Evolutionary conservation across 2,888 invertebrate species (phyloP).

Genomic region (Chrysotoxum bicinctum): DNA sequence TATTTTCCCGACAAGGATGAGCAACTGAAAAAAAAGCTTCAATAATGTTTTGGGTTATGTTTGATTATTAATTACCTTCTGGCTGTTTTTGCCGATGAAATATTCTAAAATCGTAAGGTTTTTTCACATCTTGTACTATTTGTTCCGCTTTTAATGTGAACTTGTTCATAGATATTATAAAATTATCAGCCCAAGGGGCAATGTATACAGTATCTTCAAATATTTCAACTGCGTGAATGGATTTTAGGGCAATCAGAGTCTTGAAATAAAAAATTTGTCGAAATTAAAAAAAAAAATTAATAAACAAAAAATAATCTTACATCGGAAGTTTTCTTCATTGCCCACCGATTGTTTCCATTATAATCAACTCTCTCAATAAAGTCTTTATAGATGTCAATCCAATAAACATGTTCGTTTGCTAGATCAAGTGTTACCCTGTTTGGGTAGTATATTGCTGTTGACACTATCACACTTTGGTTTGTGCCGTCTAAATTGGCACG

Average conservation of each 20-base stretch:
- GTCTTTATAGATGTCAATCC: constrained; percentile 91
- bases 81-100: constrained; percentile 91
- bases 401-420: constrained; percentile 87
- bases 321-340: constrained; percentile 79
- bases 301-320: constrained; percentile 74
- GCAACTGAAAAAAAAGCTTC: constrained; percentile 81
- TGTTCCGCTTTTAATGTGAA: constrained; percentile 82
- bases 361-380: constrained; percentile 90
- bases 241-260: constrained; percentile 78
- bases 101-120: constrained; percentile 86
- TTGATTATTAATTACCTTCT: constrained; percentile 81
- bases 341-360: constrained; percentile 85
- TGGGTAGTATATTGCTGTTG: constrained; percentile 89
- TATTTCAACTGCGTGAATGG: constrained; percentile 86
- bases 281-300: too few species aligned
- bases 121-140: constrained; percentile 83
- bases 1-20: constrained; percentile 87
- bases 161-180: constrained; percentile 85
- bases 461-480: constrained; percentile 84
- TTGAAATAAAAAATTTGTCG: constrained; percentile 71
- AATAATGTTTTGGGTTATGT: background rate
- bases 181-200: constrained; percentile 87
- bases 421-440: constrained; percentile 88
- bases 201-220: constrained; percentile 89
- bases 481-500: constrained; percentile 86